Conservation (phyloP, 2,797 vertebrate genomes). For the Dryobates pubescens region DNA sequence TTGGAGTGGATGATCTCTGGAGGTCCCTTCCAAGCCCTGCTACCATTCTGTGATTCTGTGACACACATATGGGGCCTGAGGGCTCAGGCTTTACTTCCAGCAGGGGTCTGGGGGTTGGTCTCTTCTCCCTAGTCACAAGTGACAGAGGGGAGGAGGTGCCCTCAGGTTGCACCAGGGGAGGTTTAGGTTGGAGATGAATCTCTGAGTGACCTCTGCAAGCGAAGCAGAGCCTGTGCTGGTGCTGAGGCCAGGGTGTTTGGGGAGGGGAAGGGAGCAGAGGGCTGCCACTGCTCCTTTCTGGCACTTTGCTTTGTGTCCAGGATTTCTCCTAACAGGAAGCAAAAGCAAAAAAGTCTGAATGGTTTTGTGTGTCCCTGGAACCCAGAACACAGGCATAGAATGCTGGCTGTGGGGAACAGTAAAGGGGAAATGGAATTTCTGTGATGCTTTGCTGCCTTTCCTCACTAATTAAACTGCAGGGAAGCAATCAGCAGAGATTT, state of each 20-base stretch:
- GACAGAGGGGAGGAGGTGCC: no score
- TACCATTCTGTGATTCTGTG: no score
- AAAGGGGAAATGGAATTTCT: constrained; percentile 45
- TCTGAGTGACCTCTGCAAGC: not conserved
- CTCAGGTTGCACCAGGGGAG: no score
- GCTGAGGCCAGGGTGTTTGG: not conserved
- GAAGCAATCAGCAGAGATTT: constrained; percentile 37
- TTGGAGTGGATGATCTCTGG: no score
- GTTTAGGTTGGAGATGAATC: no score
- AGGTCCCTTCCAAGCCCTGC: no score
- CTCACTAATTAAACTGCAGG: constrained; percentile 40
- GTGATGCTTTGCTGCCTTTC: constrained; percentile 46
- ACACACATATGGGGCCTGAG: no score
- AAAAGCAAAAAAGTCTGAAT: constrained; percentile 3
- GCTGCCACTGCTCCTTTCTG: not conserved
- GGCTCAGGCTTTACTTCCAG: no score
- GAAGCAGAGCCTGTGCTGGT: not conserved
- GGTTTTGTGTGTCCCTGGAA: constrained; percentile 25
- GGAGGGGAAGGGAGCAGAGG: not conserved
- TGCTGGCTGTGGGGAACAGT: constrained; percentile 34
- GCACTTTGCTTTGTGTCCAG: not conserved
- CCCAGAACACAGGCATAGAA: not conserved
- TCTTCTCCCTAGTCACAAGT: no score
- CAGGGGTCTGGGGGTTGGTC: no score
- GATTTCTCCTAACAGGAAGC: constrained; percentile 11